Evolutionary conservation across 2,888 invertebrate genomes (phyloP).

Genomic region (Eucera pruinosa): DNA sequence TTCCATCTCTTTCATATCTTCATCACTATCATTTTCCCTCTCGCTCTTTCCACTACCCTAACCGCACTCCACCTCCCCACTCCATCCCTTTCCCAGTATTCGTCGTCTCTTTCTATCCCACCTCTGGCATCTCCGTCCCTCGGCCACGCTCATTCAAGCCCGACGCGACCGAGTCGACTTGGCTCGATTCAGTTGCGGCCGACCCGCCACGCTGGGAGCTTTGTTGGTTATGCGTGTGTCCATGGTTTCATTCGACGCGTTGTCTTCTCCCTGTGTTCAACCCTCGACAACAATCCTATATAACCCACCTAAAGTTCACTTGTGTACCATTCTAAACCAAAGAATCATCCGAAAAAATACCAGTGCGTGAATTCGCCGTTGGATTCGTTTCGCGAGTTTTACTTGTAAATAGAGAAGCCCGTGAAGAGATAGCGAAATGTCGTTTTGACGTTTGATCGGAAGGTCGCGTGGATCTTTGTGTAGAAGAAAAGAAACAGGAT

Average conservation of each 20-base stretch:
- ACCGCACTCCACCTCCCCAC: neutral
- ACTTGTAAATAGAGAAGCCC: too few relatives aligned
- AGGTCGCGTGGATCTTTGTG: slow-evolving; percentile 7
- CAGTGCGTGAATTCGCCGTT: too few relatives aligned
- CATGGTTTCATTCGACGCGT: slow-evolving; percentile 4
- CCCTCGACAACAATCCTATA: neutral
- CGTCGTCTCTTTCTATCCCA: slow-evolving; percentile 1
- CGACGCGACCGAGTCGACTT: slow-evolving; percentile 71
- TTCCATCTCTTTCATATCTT: neutral
- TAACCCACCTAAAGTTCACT: too few relatives aligned
- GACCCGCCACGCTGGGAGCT: slow-evolving; percentile 80
- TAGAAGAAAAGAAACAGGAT: neutral
- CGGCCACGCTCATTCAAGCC: slow-evolving; percentile 80
- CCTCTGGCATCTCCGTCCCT: slow-evolving; percentile 45
- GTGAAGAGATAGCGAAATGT: too few relatives aligned
- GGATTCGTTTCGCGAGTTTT: too few relatives aligned
- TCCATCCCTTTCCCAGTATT: neutral
- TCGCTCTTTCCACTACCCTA: neutral
- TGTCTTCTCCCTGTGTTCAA: neutral
- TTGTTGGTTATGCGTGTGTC: slow-evolving; percentile 55
- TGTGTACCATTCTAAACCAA: too few relatives aligned
- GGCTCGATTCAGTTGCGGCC: slow-evolving; percentile 81
- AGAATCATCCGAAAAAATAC: too few relatives aligned
- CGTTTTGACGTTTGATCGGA: neutral
- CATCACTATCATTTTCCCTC: neutral